Evolutionary conservation across 30 jellyfish, hydroid and myxozoan genomes (phyloP), one percentile per base, ranked within the genome.

Genomic region (Sanderia malayensis): DNA sequence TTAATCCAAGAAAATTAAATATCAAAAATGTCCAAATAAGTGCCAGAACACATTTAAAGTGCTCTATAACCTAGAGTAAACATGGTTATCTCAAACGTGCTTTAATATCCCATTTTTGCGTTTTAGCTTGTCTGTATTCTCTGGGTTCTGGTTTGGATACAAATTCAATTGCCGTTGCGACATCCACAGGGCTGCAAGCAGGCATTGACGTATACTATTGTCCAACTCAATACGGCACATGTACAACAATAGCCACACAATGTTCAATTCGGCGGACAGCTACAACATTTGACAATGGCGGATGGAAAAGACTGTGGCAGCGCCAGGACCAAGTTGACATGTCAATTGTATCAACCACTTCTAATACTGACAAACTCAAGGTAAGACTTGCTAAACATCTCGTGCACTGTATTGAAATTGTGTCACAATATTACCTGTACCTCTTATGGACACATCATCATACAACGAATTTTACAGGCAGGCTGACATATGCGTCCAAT

Each of bases 301-400:
- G 67, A 21, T 62, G 60, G 77, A 74, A 44, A 41, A 15, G 9
- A 19, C 28, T 74, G 30, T 74, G 86, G 86, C 60, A 68, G 23
- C 7, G 4, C 47, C 20, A 44, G 9, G 15, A 47, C 0, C 68
- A 31, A 0, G 70, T 59, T 59, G 86, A 74, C 61, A 30, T 74
- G 25, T 37, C 58, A 33, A 59, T 74, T 46, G 29, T 20, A 0
- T 44, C 24, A 44, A 74, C 9, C 57, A 20, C 46, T 0, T 68
- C 59, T 22, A 10, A 26, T 1, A 74, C 68, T 44, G 75, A 59
- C 31, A 17, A 46, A n/a, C 10, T 74, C 23, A 7, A 11, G 55
- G 86, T 74, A n/a, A n/a, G n/a, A n/a, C n/a, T n/a, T n/a, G n/a
- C n/a, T n/a, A n/a, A n/a, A n/a, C n/a, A n/a, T n/a, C n/a, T n/a